phyloP scores from a whole-genome alignment of 2,797 vertebrate genomes.

The Philypnodon macrostomus region DNA sequence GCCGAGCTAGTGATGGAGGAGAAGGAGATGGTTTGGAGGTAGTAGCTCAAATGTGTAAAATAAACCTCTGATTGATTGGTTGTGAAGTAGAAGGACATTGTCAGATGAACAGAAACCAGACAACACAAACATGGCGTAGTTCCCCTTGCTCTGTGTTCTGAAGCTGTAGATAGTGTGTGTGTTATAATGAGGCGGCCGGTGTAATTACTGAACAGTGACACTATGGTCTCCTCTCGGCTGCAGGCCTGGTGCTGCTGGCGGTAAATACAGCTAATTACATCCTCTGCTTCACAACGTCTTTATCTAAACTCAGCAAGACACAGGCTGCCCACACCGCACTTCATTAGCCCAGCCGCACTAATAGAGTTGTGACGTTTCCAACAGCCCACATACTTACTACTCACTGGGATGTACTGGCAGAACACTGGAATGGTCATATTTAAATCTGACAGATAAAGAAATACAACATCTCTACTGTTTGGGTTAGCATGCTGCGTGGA shows the following conservation, averaged over 20 bases:
- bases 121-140: neutral
- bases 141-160: conserved; percentile 12
- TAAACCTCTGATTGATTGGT: too few relatives aligned
- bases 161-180: conserved; percentile 15
- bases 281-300: conserved; percentile 68
- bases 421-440: conserved; percentile 16
- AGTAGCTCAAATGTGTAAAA: too few relatives aligned
- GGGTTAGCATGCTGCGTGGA: too few relatives aligned
- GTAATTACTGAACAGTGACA: conserved; percentile 66
- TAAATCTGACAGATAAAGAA: too few relatives aligned
- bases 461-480: too few relatives aligned
- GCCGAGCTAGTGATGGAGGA: too few relatives aligned
- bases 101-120: too few relatives aligned
- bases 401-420: conserved; percentile 38
- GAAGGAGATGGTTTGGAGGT: too few relatives aligned
- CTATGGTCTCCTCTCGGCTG: conserved; percentile 59
- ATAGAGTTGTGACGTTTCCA: conserved; percentile 55
- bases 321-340: conserved; percentile 70
- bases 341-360: conserved; percentile 71
- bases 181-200: conserved; percentile 48
- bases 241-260: conserved; percentile 45
- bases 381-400: conserved; percentile 60
- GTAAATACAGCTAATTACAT: conserved; percentile 79
- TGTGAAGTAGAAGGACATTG: too few relatives aligned
- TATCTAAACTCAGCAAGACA: conserved; percentile 79